Evolutionary conservation across 1,140 invertebrate genomes (phyloP).

Genomic region (Cyphomyrmex costatus): DNA sequence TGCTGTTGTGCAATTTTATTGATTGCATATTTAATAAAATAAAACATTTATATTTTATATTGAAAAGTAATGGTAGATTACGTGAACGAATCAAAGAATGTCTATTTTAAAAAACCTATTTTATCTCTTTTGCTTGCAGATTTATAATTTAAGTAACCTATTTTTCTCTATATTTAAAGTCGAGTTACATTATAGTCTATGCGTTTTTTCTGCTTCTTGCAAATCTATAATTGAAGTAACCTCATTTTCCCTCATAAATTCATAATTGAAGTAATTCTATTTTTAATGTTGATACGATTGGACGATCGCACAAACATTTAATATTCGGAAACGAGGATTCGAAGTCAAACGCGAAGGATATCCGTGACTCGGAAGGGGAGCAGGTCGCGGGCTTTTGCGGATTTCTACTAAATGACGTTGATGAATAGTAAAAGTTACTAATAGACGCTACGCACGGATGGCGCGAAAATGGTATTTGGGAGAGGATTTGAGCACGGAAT

Average conservation of each 20-base stretch:
- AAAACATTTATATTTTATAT: neutral
- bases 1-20: neutral
- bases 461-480: neutral
- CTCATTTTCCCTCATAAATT: constrained; percentile 29
- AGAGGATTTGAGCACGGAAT: neutral
- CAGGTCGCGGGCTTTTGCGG: neutral
- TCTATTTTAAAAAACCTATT: too few species aligned
- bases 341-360: constrained; percentile 16
- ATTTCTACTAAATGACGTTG: constrained; percentile 25
- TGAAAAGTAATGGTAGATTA: neutral
- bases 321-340: neutral
- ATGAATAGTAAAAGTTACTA: constrained; percentile 60
- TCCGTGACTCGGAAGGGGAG: neutral
- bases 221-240: constrained; percentile 43
- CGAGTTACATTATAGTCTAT: neutral
- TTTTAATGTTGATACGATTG: constrained; percentile 2
- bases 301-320: neutral
- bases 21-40: neutral
- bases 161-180: constrained; percentile 1
- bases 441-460: constrained; percentile 11
- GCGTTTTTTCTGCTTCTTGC: neutral
- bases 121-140: neutral
- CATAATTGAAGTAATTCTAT: constrained; percentile 51
- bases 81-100: neutral
- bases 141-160: constrained; percentile 2